Percentiles rank a stretch among this genome's conserved stretches.
Conservation (phyloP, 1,140 invertebrate species). For the Globodera ellingtonae region DNA sequence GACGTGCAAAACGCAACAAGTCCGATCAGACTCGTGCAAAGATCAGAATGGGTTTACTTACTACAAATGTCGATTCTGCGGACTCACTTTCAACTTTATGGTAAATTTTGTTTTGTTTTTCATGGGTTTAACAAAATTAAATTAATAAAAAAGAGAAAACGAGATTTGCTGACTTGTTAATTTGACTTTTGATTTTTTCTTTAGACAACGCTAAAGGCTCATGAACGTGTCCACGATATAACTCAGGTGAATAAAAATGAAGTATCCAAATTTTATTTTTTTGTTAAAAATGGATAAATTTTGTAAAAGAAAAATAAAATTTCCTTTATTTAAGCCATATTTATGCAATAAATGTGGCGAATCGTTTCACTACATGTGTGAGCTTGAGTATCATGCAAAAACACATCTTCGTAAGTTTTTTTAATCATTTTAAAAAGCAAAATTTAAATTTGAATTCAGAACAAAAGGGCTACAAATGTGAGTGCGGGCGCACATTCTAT, state of each 20-base stretch:
- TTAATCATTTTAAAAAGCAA: slow-evolving; percentile 4
- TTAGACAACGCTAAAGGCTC: slow-evolving; percentile 61
- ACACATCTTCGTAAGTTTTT: slow-evolving; percentile 52
- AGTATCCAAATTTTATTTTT: neutral
- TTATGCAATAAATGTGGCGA: slow-evolving; percentile 61
- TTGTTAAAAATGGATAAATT: too few relatives aligned
- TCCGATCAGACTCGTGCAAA: slow-evolving; percentile 32
- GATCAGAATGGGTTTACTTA: slow-evolving; percentile 56
- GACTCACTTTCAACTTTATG: slow-evolving; percentile 64
- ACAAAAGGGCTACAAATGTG: slow-evolving; percentile 64
- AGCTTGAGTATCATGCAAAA: slow-evolving; percentile 63
- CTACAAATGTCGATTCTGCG: slow-evolving; percentile 64
- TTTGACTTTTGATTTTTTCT: neutral
- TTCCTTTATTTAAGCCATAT: slow-evolving; percentile 55
- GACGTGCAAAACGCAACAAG: neutral
- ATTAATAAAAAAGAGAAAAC: too few relatives aligned
- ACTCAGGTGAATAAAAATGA: slow-evolving; percentile 35
- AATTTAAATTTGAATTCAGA: slow-evolving; percentile 45
- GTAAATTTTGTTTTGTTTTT: slow-evolving; percentile 1
- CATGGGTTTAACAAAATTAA: neutral
- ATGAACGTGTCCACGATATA: slow-evolving; percentile 63
- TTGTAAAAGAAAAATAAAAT: too few relatives aligned
- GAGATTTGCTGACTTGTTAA: neutral
- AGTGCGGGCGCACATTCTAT: slow-evolving; percentile 63
- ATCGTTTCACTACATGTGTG: slow-evolving; percentile 62